Evolutionary conservation across 2,888 invertebrate genomes (phyloP), one percentile per base, ranked within the genome.

Genomic region (Cylindroiulus punctatus): DNA sequence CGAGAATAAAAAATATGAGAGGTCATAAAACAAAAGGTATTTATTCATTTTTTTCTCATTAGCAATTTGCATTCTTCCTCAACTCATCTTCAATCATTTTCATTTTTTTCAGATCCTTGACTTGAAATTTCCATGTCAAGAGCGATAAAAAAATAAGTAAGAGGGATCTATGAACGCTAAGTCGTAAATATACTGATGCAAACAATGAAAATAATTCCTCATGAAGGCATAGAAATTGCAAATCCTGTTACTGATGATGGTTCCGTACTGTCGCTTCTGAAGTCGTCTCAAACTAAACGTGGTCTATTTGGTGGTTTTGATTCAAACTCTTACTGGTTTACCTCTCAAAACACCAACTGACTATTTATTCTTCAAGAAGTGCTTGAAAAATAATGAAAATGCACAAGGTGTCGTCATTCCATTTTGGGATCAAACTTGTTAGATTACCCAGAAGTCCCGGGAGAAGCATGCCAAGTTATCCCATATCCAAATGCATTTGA

Each of bases 11-110:
- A 52, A 52, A 52, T 52, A 52, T 52, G 52, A 52, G 52, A 52
- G 52, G 52, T 52, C 52, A 52, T 52, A 52, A 52, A 52, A 52
- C 52, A 52, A 52, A 52, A 52, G 52, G 52, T 52, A 52, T 52
- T 52, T 52, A 52, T 52, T 52, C 52, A 52, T 52, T 52, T 52
- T 52, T 52, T 52, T 52, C 52, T 52, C 52, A 52, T 52, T 52
- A 52, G 52, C 52, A 52, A 52, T 52, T 52, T 52, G 52, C 52
- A 52, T 52, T 52, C 52, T 52, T 52, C 52, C 52, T 52, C 52
- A 52, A 52, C 52, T 52, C 52, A 52, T 52, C 52, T 52, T 52
- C 52, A 52, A 52, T 52, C 52, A 52, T 52, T 52, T 52, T 52
- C 52, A 52, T 52, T 52, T 52, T 52, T 52, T 52, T 52, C 52